phyloP scores from a whole-genome alignment of 2,797 vertebrate species.

The Crenuchus spilurus region DNA sequence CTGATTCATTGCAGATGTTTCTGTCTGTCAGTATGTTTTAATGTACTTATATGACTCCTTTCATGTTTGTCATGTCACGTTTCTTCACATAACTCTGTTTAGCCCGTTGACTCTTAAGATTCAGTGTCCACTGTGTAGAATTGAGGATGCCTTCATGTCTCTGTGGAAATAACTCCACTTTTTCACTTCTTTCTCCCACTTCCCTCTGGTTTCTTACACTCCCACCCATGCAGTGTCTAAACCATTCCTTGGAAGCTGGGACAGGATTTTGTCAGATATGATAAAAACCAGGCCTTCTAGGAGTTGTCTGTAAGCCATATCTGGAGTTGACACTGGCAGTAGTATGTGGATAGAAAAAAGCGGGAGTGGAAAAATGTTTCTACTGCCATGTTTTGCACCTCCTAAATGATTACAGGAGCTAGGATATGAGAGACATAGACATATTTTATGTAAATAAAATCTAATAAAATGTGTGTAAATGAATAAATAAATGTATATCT shows the following conservation, averaged over 20 bases:
- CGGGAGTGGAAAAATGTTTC: not conserved
- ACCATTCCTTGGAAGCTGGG: conserved; percentile 3
- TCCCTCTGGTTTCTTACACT: not conserved
- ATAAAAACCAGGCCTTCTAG: conserved; percentile 18
- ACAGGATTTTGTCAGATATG: conserved; percentile 23
- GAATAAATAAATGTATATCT: no score
- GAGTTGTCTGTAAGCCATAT: not conserved
- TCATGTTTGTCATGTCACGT: no score
- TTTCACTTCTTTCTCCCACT: not conserved
- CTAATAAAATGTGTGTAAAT: no score
- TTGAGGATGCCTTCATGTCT: conserved; percentile 4
- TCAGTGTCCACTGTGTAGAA: not conserved
- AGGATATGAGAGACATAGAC: no score
- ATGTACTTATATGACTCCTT: no score
- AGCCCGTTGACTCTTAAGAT: not conserved
- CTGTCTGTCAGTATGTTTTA: no score
- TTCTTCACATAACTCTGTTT: not conserved
- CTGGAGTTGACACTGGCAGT: not conserved
- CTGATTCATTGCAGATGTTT: no score
- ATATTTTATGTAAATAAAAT: no score
- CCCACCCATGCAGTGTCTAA: conserved; percentile 20
- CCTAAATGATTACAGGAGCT: no score
- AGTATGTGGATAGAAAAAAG: not conserved
- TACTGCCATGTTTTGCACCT: no score
- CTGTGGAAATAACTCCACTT: not conserved